Base-by-base conservation (phyloP, 2,888 invertebrate genomes). In the Oxyscelio sp. region DNA sequence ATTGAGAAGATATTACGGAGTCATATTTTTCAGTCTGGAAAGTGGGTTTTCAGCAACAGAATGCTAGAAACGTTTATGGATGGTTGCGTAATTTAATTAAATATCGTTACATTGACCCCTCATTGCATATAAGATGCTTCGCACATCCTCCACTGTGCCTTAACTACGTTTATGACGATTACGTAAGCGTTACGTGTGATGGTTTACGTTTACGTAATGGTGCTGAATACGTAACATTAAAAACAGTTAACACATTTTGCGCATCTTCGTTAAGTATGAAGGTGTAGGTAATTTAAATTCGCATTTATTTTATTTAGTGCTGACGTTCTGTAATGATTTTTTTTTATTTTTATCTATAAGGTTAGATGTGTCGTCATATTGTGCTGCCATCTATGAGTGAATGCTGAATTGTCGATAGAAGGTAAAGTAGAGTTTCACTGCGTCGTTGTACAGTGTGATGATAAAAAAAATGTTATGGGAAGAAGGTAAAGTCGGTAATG, bases 81-180 rank as follows among this genome's bases (percentile, higher is more conserved):
- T 31, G 24, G 31, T 63, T 61, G 63, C 74, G 22, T 74, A 74
- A 75, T 66, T 65, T n/a, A 56, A 75, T 75, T 75, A 56, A 65
- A 52, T 52, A 65, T 63, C 31, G 56, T 65, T 75, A 56, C 74
- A 58, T 63, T 75, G 65, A 75, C 65, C 58, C 54, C 66, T 50
- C 40, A 43, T 43, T 61, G 66, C 75, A 66, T 48, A 22, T 31
- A 54, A 56, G 56, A 58, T 38, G 58, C 58, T 66, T 66, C 58
- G 27, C 50, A 5, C 58, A 19, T 40, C 56, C 27, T 61, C 56
- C n/a, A 21, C 34, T 56, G 21, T 65, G 66, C 66, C 15, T 58
- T 19, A 40, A 45, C 50, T 66, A 75, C 38, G 50, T 75, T 75
- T 75, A n/a, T n/a, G n/a, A 38, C 24, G 45, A 58, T 75, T 75